phyloP scores from a whole-genome alignment of 2,888 invertebrate species.

The Caenorhabditis drosophilae region DNA sequence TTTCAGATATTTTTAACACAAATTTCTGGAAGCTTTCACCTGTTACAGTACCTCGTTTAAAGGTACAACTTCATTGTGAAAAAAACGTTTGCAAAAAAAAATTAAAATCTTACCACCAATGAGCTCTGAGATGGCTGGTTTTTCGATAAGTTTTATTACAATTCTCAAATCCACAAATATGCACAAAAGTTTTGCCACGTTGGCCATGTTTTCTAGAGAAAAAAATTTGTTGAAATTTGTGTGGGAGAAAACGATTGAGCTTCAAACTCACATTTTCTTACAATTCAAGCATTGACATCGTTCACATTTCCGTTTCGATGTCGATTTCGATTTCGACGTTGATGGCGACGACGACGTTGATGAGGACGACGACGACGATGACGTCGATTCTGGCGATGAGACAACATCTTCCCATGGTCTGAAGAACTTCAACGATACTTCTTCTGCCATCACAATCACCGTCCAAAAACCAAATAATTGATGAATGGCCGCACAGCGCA shows the following conservation, averaged over 20 bases:
- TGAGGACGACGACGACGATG: not conserved
- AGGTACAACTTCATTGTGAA: not conserved
- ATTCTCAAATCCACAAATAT: slow-evolving; percentile 30
- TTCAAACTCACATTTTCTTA: slow-evolving; percentile 27
- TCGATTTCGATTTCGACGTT: slow-evolving; percentile 8
- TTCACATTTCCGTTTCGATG: slow-evolving; percentile 28
- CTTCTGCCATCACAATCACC: not conserved
- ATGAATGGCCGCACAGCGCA: too few relatives aligned
- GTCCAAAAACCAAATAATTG: too few relatives aligned
- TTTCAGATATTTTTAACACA: too few relatives aligned
- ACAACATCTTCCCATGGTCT: slow-evolving; percentile 23
- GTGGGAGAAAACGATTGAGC: not conserved
- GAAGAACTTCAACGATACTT: slow-evolving; percentile 12
- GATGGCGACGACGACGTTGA: slow-evolving; percentile 18
- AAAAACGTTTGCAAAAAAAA: not conserved
- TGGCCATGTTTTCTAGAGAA: slow-evolving; percentile 33
- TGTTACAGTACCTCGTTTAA: not conserved
- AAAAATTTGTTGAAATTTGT: not conserved
- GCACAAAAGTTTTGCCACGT: slow-evolving; percentile 17
- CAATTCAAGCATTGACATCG: slow-evolving; percentile 48
- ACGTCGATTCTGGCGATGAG: not conserved
- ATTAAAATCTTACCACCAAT: slow-evolving; percentile 30
- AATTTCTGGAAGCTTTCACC: not conserved
- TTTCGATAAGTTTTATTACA: slow-evolving; percentile 47
- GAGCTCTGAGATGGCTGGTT: slow-evolving; percentile 47